Evolutionary conservation across 2,113 vertebrate species (phyloP), one percentile per base, ranked within the genome.

Genomic region (Geococcyx californianus): DNA sequence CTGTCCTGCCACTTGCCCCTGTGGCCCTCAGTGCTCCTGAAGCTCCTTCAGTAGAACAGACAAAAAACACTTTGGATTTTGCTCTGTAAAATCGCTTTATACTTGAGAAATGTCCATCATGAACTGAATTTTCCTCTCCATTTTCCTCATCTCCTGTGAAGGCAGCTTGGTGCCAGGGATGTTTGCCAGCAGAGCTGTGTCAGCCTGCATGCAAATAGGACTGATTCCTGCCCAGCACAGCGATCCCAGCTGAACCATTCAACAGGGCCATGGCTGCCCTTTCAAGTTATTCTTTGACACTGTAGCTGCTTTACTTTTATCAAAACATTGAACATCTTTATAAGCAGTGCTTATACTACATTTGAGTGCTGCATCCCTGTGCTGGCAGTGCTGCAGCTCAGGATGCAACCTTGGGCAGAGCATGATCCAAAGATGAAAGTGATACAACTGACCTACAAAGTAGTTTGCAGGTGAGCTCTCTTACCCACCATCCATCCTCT

Each of bases 381-480:
- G 20, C 24, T 0, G 0, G 14, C n/a, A 54, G 42, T 0, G 0
- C 58, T n/a, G 38, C 25, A 47, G 31, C 38, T 72, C 1, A 1
- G 34, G 62, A 25, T 12, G 10, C 29, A 64, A 74, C 69, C 29
- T 47, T 47, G 36, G 55, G 73, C 66, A 63, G 47, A 44, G 24
- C 6, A 1, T 8, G 16, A 69, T 40, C 28, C 58, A 72, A 78
- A 64, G 52, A 69, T 75, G 36, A 5, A 80, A 78, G 64, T 33
- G 74, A 54, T 70, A 44, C 34, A 40, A 29, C 25, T 94, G 82
- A 29, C 47, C 24, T 62, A 16, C 10, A 26, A 76, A 40, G n/a
- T 17, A 79, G 33, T 44, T 76, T 76, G 28, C 82, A 83, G 45
- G 58, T 49, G 84, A 91, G 80, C 24, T 70, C 45, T 90, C 23